Conservation (phyloP, 2,888 invertebrate species). For the Cephus runcator region DNA sequence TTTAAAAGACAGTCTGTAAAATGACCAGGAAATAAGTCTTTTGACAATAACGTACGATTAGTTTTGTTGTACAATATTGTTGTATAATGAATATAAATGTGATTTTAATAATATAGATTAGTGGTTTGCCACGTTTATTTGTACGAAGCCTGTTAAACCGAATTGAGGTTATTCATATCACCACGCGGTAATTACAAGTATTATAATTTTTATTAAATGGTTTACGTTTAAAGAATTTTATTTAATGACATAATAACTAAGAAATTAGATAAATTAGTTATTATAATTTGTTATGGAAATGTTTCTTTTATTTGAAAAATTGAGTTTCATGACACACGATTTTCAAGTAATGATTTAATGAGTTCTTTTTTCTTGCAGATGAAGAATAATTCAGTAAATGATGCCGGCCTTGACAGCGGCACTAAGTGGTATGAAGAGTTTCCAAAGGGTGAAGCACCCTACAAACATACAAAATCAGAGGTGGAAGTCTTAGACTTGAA, state of each 20-base stretch:
- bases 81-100: background rate
- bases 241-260: background rate
- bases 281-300: background rate
- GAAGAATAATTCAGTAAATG: conserved; percentile 15
- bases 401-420: conserved; percentile 66
- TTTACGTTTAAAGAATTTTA: background rate
- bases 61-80: background rate
- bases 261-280: background rate
- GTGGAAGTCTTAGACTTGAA: conserved; percentile 71
- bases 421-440: conserved; percentile 76
- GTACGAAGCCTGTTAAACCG: background rate
- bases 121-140: background rate
- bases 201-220: background rate
- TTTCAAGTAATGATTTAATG: background rate
- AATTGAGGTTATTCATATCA: background rate
- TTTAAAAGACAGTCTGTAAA: too few relatives aligned
- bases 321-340: background rate
- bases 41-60: background rate
- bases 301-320: background rate
- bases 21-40: background rate
- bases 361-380: conserved; percentile 24
- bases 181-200: background rate
- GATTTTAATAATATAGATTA: background rate
- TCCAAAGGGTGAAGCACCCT: conserved; percentile 39
- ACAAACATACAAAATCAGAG: conserved; percentile 61